phyloP scores from a whole-genome alignment of 1,140 invertebrate genomes.

The Drosophila kikkawai region DNA sequence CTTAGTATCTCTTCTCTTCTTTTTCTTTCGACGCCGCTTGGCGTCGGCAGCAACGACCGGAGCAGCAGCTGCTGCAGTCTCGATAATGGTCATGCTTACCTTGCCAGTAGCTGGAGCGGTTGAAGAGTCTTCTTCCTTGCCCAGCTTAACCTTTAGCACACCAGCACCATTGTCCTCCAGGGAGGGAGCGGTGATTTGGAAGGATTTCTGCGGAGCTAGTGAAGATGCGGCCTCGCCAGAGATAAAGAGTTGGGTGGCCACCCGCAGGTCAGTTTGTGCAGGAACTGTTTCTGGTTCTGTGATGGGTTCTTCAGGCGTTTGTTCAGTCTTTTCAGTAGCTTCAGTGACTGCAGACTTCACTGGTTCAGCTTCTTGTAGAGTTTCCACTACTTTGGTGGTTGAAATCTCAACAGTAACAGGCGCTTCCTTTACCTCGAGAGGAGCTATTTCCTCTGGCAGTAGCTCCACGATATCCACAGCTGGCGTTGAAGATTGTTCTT shows the following conservation, averaged over 20 bases:
- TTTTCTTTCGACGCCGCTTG: slow-evolving; percentile 85
- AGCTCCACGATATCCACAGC: slow-evolving; percentile 1
- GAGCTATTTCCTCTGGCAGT: neutral
- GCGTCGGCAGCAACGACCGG: slow-evolving; percentile 58
- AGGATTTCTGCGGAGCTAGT: slow-evolving; percentile 55
- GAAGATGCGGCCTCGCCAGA: slow-evolving; percentile 63
- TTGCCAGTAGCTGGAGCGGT: slow-evolving; percentile 40
- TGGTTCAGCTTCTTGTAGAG: neutral
- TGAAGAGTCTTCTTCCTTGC: slow-evolving; percentile 23
- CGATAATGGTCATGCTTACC: slow-evolving; percentile 77
- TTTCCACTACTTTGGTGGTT: neutral
- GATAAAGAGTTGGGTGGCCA: slow-evolving; percentile 78
- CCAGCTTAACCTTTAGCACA: slow-evolving; percentile 67
- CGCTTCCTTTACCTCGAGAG: neutral
- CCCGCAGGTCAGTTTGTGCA: slow-evolving; percentile 59
- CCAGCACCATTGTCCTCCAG: slow-evolving; percentile 66
- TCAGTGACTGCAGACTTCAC: neutral
- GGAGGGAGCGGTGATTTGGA: slow-evolving; percentile 75
- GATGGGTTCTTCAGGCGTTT: neutral
- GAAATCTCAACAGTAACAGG: neutral
- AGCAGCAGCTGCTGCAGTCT: slow-evolving; percentile 45
- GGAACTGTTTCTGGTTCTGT: slow-evolving; percentile 8
- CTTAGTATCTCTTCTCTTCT: slow-evolving; percentile 80
- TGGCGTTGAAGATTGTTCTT: slow-evolving; percentile 17
- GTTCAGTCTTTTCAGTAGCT: slow-evolving; percentile 9